Percentiles rank a stretch among this genome's conserved stretches.
Conservation (phyloP, 2,113 vertebrate species). For the Haemorhous mexicanus region DNA sequence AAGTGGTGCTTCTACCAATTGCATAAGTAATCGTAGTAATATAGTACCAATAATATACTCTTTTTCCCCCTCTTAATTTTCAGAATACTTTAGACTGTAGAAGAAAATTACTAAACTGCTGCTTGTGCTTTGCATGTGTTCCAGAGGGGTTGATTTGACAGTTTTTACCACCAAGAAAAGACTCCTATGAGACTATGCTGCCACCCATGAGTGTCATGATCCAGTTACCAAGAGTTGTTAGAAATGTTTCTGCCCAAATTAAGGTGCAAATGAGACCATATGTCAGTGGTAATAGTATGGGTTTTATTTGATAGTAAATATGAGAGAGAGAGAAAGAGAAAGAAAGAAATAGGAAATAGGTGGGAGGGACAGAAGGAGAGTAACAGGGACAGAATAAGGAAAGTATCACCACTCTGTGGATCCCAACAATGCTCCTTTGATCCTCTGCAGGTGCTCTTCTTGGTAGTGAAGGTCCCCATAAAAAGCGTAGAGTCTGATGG, state of each 20-base stretch:
- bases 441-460: neutral
- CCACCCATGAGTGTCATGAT: neutral
- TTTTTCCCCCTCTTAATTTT: neutral
- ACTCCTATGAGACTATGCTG: neutral
- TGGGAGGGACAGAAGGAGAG: too few species aligned
- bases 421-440: accelerated
- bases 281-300: neutral
- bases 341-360: neutral
- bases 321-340: neutral
- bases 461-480: neutral
- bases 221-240: neutral
- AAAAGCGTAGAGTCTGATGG: neutral
- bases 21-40: neutral
- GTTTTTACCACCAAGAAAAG: neutral
- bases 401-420: neutral
- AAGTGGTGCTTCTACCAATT: neutral
- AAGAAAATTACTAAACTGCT: neutral
- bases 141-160: neutral
- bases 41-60: neutral
- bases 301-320: neutral
- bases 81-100: neutral
- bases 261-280: neutral
- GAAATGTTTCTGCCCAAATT: neutral
- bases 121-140: neutral
- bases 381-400: neutral